A percentile compares a stretch with the other conserved stretches of the same genome.
These are phyloP conservation scores for Gryllus longicercus DNA, from an alignment of 2,888 invertebrate species.

Conservation along the genomic window DNA sequence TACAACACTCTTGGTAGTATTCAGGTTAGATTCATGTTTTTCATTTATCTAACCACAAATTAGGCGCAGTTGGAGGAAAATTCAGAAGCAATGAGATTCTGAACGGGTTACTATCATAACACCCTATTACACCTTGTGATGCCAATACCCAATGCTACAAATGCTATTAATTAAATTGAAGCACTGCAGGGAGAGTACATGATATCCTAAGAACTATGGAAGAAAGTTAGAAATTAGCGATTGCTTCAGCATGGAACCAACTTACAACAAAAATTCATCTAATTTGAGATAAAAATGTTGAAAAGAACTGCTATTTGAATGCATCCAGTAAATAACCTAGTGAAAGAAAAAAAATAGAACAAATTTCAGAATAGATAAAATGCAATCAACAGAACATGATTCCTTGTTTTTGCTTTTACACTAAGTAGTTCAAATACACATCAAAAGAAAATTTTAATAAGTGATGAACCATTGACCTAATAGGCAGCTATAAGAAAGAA, in stretches of 20 bases:
- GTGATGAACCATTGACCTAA: too few species aligned
- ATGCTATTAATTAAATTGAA: background rate
- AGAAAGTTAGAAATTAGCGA: background rate
- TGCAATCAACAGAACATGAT: too few species aligned
- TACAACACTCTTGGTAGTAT: too few species aligned
- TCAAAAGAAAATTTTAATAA: too few species aligned
- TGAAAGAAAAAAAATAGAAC: too few species aligned
- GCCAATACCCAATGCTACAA: background rate
- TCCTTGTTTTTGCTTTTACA: too few species aligned
- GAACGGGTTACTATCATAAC: background rate
- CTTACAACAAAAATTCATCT: background rate
- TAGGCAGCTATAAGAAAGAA: too few species aligned
- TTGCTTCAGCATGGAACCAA: background rate
- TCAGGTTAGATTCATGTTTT: background rate
- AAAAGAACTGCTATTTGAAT: too few species aligned
- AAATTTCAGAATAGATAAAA: too few species aligned
- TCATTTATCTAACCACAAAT: background rate
- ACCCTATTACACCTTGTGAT: background rate
- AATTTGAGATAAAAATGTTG: background rate
- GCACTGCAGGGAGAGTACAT: background rate
- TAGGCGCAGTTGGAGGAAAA: conserved; percentile 1
- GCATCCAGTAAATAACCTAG: too few species aligned
- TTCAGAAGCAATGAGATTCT: background rate
- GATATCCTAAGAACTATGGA: background rate
- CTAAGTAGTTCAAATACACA: too few species aligned